Percentiles rank a stretch among this genome's conserved stretches.
phyloP scores from a whole-genome alignment of 2,888 invertebrate genomes.

The Ganaspis brasiliensis region DNA sequence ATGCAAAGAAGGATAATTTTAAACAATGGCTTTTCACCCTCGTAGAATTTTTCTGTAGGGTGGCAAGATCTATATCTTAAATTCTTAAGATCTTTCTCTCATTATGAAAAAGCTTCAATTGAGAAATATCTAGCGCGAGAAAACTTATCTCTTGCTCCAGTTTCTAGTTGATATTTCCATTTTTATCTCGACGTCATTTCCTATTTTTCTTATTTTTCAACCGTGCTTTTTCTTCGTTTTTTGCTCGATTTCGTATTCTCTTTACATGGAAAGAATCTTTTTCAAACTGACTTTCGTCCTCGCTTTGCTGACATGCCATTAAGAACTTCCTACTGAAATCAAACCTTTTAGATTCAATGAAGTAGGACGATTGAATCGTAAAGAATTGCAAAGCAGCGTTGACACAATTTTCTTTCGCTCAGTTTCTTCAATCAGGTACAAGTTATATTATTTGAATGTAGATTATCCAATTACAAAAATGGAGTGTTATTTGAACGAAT shows the following conservation, averaged over 20 bases:
- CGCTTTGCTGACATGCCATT: conserved; percentile 34
- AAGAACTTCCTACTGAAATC: conserved; percentile 34
- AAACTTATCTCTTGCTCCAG: conserved; percentile 52
- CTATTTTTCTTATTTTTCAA: conserved; percentile 48
- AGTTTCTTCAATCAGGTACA: conserved; percentile 25
- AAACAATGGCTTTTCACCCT: conserved; percentile 60
- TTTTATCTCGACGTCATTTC: conserved; percentile 48
- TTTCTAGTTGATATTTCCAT: conserved; percentile 46
- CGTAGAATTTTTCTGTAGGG: conserved; percentile 54
- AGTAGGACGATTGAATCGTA: conserved; percentile 36
- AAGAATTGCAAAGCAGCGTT: conserved; percentile 38
- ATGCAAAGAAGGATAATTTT: conserved; percentile 61
- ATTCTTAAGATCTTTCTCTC: conserved; percentile 54
- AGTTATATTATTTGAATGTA: conserved; percentile 1
- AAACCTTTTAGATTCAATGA: conserved; percentile 39
- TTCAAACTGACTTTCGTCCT: conserved; percentile 38
- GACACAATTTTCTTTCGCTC: conserved; percentile 39
- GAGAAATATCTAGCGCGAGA: conserved; percentile 53
- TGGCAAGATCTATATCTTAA: conserved; percentile 44
- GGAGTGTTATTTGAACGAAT: not conserved
- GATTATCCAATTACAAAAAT: conserved; percentile 12
- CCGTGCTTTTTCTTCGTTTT: not conserved
- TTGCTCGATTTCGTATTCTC: conserved; percentile 16
- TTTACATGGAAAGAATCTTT: conserved; percentile 30
- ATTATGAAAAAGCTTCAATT: conserved; percentile 57